Evolutionary conservation across 2,797 vertebrate genomes (phyloP), one percentile per base, ranked within the genome.

Genomic region (Falco naumanni): DNA sequence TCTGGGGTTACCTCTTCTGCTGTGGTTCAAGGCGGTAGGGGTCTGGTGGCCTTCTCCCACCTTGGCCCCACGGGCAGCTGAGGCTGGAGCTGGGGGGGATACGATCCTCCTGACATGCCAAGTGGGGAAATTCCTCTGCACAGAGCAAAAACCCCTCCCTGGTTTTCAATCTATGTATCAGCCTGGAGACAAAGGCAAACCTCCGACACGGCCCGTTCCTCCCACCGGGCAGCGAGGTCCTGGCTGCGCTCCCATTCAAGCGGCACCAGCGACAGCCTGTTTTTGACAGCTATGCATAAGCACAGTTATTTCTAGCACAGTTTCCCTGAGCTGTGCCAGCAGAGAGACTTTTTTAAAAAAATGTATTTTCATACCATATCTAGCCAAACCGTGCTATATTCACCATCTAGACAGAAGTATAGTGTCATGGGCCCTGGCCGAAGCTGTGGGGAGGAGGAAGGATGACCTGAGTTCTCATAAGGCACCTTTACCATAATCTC

Each of bases 231-330:
- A 86, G 39, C 2, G 6, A 87, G 70, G 95, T 33, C 78, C 90
- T 95, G 95, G 92, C 93, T 87, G 94, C 1, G 9, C 87, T 96
- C 90, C 96, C 41, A 0, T 92, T 51, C 79, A 53, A 93, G 89
- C 25, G 4, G 82, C 84, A 93, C 79, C 13, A 28, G 88, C 61
- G 31, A 87, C 92, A 94, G 88, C 90, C 90, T 87, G 84, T 45
- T 94, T 96, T 92, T 92, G 89, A 87, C 92, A 96, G 91, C 87
- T 92, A 33, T 74, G 75, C 68, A 91, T 72, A 92, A 95, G 95
- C 77, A 95, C 64, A 31, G 91, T 94, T 96, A 94, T 96, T 95
- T 94, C 91, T 74, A 96, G 90, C 91, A 94, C 90, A 91, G 74
- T 93, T 97, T 97, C 86, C 93, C 92, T n/a, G 68, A 93, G 87